phyloP scores from a whole-genome alignment of 1,140 invertebrate genomes.

The Rhyacophila brunnea region DNA sequence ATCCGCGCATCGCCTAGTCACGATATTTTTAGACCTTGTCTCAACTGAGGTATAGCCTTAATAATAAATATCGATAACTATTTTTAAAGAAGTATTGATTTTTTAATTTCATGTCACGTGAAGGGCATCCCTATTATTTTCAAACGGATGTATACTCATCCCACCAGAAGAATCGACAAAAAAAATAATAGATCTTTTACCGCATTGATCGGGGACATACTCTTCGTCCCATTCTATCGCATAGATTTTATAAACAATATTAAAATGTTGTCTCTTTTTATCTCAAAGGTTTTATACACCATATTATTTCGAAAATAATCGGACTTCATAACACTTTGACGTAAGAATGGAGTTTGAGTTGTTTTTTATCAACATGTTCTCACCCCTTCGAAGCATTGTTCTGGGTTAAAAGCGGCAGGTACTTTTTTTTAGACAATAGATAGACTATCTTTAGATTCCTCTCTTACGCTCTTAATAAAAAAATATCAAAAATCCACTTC shows the following conservation, averaged over 20 bases:
- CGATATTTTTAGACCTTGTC: too few species aligned
- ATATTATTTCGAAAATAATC: conserved; percentile 33
- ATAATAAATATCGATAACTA: too few species aligned
- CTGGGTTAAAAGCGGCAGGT: conserved; percentile 23
- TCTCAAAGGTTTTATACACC: conserved; percentile 5
- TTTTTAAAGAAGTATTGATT: too few species aligned
- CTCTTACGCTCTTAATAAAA: conserved; percentile 25
- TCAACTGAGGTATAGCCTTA: too few species aligned
- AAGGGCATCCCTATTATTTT: too few species aligned
- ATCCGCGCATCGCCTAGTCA: too few species aligned
- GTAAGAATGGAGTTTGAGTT: too few species aligned
- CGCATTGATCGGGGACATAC: not conserved
- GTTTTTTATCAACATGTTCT: conserved; percentile 29
- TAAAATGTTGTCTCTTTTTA: not conserved
- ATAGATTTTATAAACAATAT: conserved; percentile 11
- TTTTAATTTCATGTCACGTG: too few species aligned
- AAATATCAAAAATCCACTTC: conserved; percentile 7
- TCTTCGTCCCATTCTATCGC: not conserved
- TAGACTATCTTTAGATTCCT: conserved; percentile 17
- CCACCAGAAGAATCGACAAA: not conserved
- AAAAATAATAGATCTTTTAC: conserved; percentile 18
- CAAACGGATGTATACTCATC: not conserved
- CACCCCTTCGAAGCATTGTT: conserved; percentile 27
- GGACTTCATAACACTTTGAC: conserved; percentile 30
- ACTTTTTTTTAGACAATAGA: conserved; percentile 16